Percentiles rank a stretch among this genome's conserved stretches.
Evolutionary conservation across 2,797 vertebrate species (phyloP).

Genomic region (Pseudopleuronectes americanus): DNA sequence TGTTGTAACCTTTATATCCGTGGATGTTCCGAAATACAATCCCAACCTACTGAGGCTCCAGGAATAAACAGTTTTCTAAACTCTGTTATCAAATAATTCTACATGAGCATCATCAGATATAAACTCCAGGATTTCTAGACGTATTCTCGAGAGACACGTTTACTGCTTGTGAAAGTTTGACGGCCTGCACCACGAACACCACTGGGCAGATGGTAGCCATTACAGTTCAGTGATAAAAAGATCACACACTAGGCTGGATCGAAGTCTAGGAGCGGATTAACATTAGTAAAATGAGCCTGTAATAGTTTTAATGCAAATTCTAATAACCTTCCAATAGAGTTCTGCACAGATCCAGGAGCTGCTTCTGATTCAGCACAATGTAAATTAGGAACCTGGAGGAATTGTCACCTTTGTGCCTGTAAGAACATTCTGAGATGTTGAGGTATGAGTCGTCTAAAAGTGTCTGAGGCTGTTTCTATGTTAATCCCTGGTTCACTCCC

Average conservation of each 20-base stretch:
- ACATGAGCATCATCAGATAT: too few species aligned
- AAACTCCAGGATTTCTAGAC: too few species aligned
- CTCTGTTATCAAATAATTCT: too few species aligned
- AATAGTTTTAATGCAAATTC: conserved; percentile 34
- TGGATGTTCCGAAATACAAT: too few species aligned
- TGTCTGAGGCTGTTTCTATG: conserved; percentile 58
- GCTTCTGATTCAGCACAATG: background rate
- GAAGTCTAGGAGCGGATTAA: conserved; percentile 16
- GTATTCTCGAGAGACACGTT: too few species aligned
- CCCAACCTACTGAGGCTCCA: too few species aligned
- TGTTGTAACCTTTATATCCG: too few species aligned
- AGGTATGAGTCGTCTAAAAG: conserved; percentile 19
- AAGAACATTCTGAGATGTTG: conserved; percentile 13
- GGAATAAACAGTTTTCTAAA: too few species aligned
- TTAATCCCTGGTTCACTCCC: conserved; percentile 45
- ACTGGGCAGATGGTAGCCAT: conserved; percentile 64
- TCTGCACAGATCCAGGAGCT: background rate
- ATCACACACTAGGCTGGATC: conserved; percentile 42
- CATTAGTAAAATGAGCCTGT: conserved; percentile 22
- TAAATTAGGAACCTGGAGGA: background rate
- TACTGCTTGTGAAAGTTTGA: conserved; percentile 16
- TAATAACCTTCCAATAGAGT: background rate
- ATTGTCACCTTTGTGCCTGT: background rate
- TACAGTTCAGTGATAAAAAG: conserved; percentile 63
- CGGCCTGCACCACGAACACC: conserved; percentile 39